A percentile compares a stretch with the other conserved stretches of the same genome.
phyloP scores from a whole-genome alignment of 2,113 vertebrate genomes.

The Lepus europaeus region DNA sequence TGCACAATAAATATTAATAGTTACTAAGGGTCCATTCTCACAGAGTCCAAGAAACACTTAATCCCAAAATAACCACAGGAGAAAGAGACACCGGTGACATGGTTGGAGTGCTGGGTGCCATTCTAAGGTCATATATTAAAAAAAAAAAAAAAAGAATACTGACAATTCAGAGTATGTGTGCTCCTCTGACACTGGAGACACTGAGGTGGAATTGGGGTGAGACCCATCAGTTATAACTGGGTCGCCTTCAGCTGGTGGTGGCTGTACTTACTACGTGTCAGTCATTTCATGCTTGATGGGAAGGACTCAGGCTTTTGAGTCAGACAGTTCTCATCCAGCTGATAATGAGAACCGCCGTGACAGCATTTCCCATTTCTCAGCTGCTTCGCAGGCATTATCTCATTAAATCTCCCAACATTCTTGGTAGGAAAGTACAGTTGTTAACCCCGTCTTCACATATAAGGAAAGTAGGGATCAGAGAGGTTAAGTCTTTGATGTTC shows the following conservation, averaged over 20 bases:
- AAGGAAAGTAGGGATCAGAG: conserved; percentile 51
- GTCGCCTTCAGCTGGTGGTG: conserved; percentile 13
- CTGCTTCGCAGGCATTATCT: conserved; percentile 4
- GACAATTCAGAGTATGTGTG: neutral
- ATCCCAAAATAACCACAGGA: conserved; percentile 6
- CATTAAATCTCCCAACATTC: neutral
- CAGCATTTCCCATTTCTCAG: conserved; percentile 23
- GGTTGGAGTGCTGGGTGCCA: neutral
- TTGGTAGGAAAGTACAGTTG: neutral
- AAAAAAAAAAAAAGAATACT: neutral
- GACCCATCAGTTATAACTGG: neutral
- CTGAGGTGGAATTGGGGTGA: neutral
- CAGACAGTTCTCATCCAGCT: neutral
- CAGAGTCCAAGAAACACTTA: conserved; percentile 15
- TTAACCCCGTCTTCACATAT: conserved; percentile 39
- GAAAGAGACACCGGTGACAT: neutral
- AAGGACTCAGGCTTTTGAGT: conserved; percentile 24
- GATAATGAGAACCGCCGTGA: neutral
- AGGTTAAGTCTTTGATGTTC: neutral
- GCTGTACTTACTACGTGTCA: conserved; percentile 11
- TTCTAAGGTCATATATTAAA: conserved; percentile 9
- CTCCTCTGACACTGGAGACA: conserved; percentile 12
- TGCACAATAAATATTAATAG: conserved; percentile 14
- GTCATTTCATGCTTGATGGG: conserved; percentile 1
- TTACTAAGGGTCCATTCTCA: neutral